Base-by-base conservation (phyloP, 2,113 vertebrate species). In the Eublepharis macularius region DNA sequence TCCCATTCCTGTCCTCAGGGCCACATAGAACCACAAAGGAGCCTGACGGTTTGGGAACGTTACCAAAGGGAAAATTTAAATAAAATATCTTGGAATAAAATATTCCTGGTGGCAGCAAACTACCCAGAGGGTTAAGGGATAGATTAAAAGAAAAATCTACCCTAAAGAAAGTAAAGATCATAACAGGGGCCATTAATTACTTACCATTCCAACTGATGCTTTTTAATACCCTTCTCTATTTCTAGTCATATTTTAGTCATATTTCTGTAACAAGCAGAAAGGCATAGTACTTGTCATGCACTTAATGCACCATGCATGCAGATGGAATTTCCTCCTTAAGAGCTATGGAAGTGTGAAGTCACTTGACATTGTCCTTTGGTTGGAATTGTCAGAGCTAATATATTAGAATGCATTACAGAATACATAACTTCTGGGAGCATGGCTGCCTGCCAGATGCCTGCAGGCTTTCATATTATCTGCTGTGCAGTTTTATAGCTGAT, bases 371-470 rank as follows among this genome's bases (percentile, higher is more conserved):
- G 7, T 73, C 0, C 14, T 89, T 88, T 78, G 76, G 75, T 86
- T 83, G 84, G 83, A 86, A 87, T 74, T 84, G 73, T 83, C 87
- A 60, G 80, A 70, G 60, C 60, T 75, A 60, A 60, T 77, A 26
- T 26, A n/a, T 76, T 79, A 39, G 76, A 24, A n/a, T 82, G 69
- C 54, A 49, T 80, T 73, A 49, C 76, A 85, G 73, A 80, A 86
- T 80, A 88, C 29, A 21, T 85, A 76, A 13, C 78, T 82, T n/a
- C 69, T 54, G 36, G 82, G 85, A 85, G 41, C 32, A 19, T 76
- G 87, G 87, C 89, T 89, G 87, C 73, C 43, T 91, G 86, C 89
- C 90, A 93, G 32, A 84, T 74, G 80, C 80, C 79, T 89, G 75
- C 83, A 78, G 65, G 85, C 87, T 88, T 72, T 43, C 89, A 85